Conservation (phyloP, 2,113 vertebrate genomes). For the human region GRCh38 chrX:108874501-108875000, state of each 20-base stretch:
- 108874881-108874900: background rate
- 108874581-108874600: background rate
- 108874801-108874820: background rate
- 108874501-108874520: background rate
- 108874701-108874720: background rate
- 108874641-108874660: background rate
- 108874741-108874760: background rate
- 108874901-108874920: background rate
- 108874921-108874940: background rate
- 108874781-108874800: background rate
- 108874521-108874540: background rate
- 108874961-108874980: background rate
- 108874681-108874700: background rate
- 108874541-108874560: background rate
- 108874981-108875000: conserved; percentile 1
- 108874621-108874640: background rate
- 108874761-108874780: background rate
- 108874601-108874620: background rate
- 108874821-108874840: background rate
- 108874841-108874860: background rate
- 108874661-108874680: background rate
- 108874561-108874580: background rate
- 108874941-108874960: background rate
- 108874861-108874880: background rate
- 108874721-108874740: background rate